Evolutionary conservation across 1,140 invertebrate genomes (phyloP).

Genomic region (Oryctes rhinoceros): DNA sequence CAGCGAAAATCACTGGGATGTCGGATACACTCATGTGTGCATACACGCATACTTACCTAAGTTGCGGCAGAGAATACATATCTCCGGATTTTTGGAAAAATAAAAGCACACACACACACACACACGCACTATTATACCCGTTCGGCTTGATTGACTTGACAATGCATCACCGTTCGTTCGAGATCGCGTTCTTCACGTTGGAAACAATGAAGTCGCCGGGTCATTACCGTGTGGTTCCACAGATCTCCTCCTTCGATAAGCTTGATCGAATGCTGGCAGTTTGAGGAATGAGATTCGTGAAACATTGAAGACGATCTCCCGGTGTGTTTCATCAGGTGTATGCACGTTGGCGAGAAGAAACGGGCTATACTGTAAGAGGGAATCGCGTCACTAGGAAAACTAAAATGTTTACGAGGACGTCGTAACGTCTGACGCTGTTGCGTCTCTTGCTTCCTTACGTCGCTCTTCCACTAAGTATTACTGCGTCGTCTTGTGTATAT

Average conservation of each 20-base stretch:
- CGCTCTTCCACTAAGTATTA: slow-evolving; percentile 24
- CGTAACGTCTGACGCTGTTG: neutral
- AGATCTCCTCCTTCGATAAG: slow-evolving; percentile 45
- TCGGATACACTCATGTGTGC: no score
- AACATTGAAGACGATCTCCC: slow-evolving; percentile 33
- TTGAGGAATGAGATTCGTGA: slow-evolving; percentile 41
- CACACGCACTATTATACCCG: slow-evolving; percentile 29
- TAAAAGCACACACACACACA: slow-evolving; percentile 21
- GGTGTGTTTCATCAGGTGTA: slow-evolving; percentile 29
- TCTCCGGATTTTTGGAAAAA: slow-evolving; percentile 34
- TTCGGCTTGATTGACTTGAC: slow-evolving; percentile 42
- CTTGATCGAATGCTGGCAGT: slow-evolving; percentile 49
- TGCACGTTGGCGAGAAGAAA: slow-evolving; percentile 1
- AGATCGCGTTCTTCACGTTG: slow-evolving; percentile 37
- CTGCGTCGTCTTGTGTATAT: slow-evolving; percentile 4
- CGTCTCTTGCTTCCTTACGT: slow-evolving; percentile 26
- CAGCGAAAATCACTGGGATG: no score
- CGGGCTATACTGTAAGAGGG: slow-evolving; percentile 8
- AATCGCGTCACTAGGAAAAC: slow-evolving; percentile 16
- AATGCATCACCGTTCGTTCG: slow-evolving; percentile 42
- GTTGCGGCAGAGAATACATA: neutral
- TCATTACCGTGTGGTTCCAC: slow-evolving; percentile 46
- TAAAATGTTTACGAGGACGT: neutral
- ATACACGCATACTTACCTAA: no score
- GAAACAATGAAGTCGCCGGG: slow-evolving; percentile 42